A percentile compares a stretch with the other conserved stretches of the same genome.
Evolutionary conservation across 2,888 invertebrate species (phyloP).

Genomic region (Hypena proboscidalis): DNA sequence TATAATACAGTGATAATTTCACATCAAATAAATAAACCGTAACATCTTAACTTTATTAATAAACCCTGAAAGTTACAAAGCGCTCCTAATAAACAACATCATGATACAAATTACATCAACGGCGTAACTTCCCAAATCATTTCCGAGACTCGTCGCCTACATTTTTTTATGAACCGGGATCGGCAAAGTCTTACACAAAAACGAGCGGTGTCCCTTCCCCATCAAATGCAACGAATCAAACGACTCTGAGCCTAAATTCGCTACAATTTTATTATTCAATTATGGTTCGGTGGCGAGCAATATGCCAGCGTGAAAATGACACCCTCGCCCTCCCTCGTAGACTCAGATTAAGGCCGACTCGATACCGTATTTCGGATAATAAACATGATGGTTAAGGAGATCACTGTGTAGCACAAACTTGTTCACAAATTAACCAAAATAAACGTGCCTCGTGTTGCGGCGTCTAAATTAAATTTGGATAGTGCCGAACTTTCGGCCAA

Average conservation of each 20-base stretch:
- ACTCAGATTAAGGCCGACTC: conserved; percentile 54
- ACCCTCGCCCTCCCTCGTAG: conserved; percentile 51
- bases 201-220: conserved; percentile 35
- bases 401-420: conserved; percentile 63
- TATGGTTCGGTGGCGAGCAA: conserved; percentile 65
- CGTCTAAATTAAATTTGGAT: conserved; percentile 70
- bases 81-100: conserved; percentile 25
- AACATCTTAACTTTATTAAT: conserved; percentile 15
- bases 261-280: conserved; percentile 76
- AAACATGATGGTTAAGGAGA: conserved; percentile 66
- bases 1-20: no score
- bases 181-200: conserved; percentile 40
- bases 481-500: conserved; percentile 50
- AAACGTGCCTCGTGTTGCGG: conserved; percentile 48
- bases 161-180: conserved; percentile 35
- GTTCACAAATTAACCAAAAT: conserved; percentile 66
- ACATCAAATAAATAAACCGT: conserved; percentile 8
- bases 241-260: conserved; percentile 58
- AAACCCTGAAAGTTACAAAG: conserved; percentile 16
- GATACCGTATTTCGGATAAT: conserved; percentile 61
- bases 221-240: conserved; percentile 61
- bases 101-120: conserved; percentile 36
- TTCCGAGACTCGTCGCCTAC: conserved; percentile 17
- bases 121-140: conserved; percentile 28
- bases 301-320: conserved; percentile 73